These are phyloP conservation scores for Lamprologus tigripictilis DNA, from an alignment of 2,113 vertebrate genomes.

Conservation along the genomic window DNA sequence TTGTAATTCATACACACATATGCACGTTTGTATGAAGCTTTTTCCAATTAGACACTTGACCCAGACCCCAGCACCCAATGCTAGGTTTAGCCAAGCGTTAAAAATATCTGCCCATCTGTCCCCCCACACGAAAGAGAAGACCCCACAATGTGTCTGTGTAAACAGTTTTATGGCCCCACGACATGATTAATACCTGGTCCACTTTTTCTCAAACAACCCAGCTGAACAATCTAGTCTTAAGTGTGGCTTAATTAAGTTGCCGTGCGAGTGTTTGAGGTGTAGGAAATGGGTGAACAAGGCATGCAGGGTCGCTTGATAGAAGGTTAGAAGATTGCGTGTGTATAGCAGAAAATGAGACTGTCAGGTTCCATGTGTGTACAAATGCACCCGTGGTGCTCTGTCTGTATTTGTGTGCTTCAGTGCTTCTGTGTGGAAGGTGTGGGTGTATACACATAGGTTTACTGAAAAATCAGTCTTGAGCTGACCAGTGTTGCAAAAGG, in stretches of 20 bases:
- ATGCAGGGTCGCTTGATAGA: not conserved
- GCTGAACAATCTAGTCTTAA: constrained; percentile 4
- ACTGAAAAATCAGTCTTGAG: not conserved
- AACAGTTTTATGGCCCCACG: not conserved
- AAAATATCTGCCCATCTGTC: not conserved
- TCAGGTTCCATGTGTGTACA: not conserved
- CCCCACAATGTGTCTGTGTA: not conserved
- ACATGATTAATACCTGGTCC: not conserved
- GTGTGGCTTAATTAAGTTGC: constrained; percentile 40
- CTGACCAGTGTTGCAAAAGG: not conserved
- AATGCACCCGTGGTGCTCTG: not conserved
- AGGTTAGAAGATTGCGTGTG: not conserved
- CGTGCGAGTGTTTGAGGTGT: constrained; percentile 45
- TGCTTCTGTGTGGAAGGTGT: not conserved
- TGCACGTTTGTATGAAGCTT: not conserved
- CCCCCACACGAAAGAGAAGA: not conserved
- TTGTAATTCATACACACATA: not conserved
- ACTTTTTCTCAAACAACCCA: not conserved
- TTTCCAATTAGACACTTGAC: not conserved
- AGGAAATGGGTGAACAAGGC: not conserved
- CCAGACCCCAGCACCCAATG: not conserved
- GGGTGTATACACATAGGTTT: not conserved
- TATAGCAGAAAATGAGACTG: constrained; percentile 13
- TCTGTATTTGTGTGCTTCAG: not conserved
- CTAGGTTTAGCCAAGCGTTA: not conserved